phyloP scores from a whole-genome alignment of 1,140 invertebrate species.

The Zophobas atratus region DNA sequence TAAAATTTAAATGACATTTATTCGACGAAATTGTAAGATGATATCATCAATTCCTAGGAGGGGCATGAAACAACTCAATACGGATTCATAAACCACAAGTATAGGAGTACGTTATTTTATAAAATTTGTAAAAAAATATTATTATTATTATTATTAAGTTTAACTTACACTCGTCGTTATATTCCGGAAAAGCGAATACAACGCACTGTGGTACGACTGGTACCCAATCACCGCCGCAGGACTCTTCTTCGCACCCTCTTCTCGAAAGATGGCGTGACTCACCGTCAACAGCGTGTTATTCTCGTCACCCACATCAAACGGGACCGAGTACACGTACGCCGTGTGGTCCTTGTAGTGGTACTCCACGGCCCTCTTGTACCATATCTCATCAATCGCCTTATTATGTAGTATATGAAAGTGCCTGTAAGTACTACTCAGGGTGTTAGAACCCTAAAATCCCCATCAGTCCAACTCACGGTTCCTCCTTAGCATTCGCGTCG shows the following conservation, averaged over 20 bases:
- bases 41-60: too few species aligned
- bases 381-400: constrained; percentile 90
- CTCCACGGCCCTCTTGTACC: constrained; percentile 94
- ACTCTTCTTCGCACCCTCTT: constrained; percentile 77
- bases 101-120: too few species aligned
- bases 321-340: constrained; percentile 91
- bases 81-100: too few species aligned
- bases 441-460: not conserved
- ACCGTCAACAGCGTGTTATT: constrained; percentile 87
- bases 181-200: constrained; percentile 84
- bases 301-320: constrained; percentile 79
- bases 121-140: too few species aligned
- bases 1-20: too few species aligned
- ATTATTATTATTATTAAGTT: too few species aligned
- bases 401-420: constrained; percentile 86
- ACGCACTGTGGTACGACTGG: constrained; percentile 85
- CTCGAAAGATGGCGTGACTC: constrained; percentile 87
- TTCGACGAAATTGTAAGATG: too few species aligned
- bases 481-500: constrained; percentile 56
- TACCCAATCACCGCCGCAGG: constrained; percentile 94
- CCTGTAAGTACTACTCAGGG: constrained; percentile 65
- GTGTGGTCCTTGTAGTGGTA: constrained; percentile 85
- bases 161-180: constrained; percentile 77
- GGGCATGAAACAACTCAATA: too few species aligned
- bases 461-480: constrained; percentile 57